These are phyloP conservation scores for Furcula furcula DNA, from an alignment of 2,888 invertebrate species.

Conservation along the genomic window DNA sequence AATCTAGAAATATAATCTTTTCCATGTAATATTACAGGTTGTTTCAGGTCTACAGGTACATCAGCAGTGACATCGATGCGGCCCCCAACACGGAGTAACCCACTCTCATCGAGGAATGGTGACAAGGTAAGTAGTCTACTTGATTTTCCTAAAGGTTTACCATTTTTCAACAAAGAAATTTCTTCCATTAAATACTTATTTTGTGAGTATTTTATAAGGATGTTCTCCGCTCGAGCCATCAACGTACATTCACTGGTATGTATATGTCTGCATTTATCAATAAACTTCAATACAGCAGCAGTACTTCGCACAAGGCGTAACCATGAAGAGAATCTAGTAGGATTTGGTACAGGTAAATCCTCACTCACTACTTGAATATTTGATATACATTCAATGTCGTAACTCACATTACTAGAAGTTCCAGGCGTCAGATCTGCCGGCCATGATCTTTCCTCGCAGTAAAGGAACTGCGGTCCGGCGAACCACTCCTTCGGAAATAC, in stretches of 20 bases:
- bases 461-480: conserved; percentile 7
- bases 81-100: conserved; percentile 11
- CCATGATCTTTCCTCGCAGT: background rate
- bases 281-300: conserved; percentile 1
- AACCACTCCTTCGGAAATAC: conserved; percentile 4
- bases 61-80: conserved; percentile 11
- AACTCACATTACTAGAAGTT: background rate
- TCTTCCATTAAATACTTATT: background rate
- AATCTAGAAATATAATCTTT: conserved; percentile 4
- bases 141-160: background rate
- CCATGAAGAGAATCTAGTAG: conserved; percentile 6
- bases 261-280: too few species aligned
- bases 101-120: conserved; percentile 13
- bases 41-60: conserved; percentile 5
- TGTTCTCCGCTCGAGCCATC: conserved; percentile 1
- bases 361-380: background rate
- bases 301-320: conserved; percentile 2
- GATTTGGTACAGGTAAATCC: conserved; percentile 5
- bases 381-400: background rate
- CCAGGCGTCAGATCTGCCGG: background rate
- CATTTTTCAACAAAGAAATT: background rate
- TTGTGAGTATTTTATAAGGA: conserved; percentile 1
- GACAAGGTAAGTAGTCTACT: conserved; percentile 3
- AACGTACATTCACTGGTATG: background rate
- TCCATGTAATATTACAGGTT: conserved; percentile 17